Percentiles rank a stretch among this genome's conserved stretches.
Evolutionary conservation across 1,140 invertebrate species (phyloP).

Genomic region (Lepidostoma basale): DNA sequence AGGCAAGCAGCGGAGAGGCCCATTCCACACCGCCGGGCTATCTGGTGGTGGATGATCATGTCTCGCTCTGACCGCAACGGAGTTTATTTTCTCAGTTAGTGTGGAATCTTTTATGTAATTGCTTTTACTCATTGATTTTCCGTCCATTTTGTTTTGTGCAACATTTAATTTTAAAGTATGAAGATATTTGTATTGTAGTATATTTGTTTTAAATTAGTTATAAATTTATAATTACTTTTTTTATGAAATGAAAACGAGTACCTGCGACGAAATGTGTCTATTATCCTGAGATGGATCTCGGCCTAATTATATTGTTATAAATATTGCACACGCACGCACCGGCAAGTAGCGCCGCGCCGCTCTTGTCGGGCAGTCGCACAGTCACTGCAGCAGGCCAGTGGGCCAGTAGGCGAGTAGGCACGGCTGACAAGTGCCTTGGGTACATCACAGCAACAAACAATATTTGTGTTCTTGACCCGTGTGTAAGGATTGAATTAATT

Average conservation of each 20-base stretch:
- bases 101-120: neutral
- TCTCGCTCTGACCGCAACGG: no score
- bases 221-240: neutral
- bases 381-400: no score
- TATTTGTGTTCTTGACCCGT: neutral
- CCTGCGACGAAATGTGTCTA: neutral
- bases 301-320: neutral
- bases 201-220: neutral
- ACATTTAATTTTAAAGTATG: neutral
- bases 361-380: no score
- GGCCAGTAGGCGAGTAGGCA: neutral
- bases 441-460: neutral
- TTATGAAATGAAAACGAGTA: neutral
- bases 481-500: neutral
- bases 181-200: neutral
- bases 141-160: constrained; percentile 5
- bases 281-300: neutral
- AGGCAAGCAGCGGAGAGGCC: no score
- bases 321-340: neutral
- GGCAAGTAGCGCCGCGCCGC: no score
- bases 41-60: no score
- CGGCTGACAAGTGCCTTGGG: neutral
- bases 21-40: constrained; percentile 12
- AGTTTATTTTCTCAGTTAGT: neutral
- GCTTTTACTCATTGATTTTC: constrained; percentile 9